Base-by-base conservation (phyloP, 2,113 vertebrate genomes). In the Ariopsis seemanni region DNA sequence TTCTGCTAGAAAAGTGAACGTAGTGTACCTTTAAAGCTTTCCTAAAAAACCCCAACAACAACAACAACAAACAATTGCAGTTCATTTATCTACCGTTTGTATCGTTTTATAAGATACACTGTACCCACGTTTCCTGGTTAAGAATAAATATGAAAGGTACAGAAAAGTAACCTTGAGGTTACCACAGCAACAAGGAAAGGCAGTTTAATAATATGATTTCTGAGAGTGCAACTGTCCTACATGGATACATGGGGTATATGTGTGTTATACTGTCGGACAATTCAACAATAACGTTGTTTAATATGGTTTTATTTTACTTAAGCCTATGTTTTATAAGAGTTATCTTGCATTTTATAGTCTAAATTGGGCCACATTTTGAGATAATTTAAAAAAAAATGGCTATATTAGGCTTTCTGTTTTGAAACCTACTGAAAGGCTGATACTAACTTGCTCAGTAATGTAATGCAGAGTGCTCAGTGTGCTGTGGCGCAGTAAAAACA, bases 401-500 rank as follows among this genome's bases (percentile, higher is more conserved):
- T 50, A 50, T 25, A 52, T 25, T 58, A 60, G 30, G 8, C 57
- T 81, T 62, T 17, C n/a, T 57, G 15, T 58, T 34, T 79, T 3
- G 6, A 58, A 60, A 22, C 4, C 27, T 22, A 0, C 15, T 57
- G 12, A 8, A 57, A 81, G 4, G 53, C 17, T 1, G 30, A 62
- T 42, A 8, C 48, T 12, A 82, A 62, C 4, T 62, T 60, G 53
- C 53, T 20, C 27, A 14, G 1, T 81, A 34, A 62, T 25, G 57
- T 14, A 22, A 25, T 1, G 18, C 57, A 25, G 30, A 58, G 79
- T 48, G 1, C 30, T 79, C 20, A 18, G 2, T 63, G 53, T 58
- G 86, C 20, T 90, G 87, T 90, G 89, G 86, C 89, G 87, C 89
- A 90, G 89, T 85, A 88, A 88, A 90, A 22, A 42, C 89, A 90